Conservation (phyloP, 2,113 vertebrate genomes). For the Condylura cristata region DNA sequence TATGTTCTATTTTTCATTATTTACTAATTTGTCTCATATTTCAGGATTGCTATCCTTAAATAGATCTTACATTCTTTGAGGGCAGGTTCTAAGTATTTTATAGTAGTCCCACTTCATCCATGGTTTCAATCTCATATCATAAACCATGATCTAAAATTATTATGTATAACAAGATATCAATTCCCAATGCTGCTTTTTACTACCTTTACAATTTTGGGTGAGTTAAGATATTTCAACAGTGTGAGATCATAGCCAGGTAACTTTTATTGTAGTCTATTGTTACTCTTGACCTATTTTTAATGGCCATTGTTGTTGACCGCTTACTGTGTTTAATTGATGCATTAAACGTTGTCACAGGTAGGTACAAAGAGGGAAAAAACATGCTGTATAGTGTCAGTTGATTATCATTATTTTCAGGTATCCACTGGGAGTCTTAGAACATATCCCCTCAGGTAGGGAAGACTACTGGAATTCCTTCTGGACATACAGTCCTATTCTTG, state of each 20-base stretch:
- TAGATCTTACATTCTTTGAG: background rate
- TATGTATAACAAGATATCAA: background rate
- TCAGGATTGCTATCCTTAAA: background rate
- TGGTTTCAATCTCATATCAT: background rate
- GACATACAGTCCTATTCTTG: background rate
- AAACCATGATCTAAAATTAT: background rate
- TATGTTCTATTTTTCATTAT: background rate
- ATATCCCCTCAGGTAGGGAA: background rate
- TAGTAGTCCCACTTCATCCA: background rate
- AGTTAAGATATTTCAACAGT: background rate
- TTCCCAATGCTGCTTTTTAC: too few species aligned
- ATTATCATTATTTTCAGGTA: background rate
- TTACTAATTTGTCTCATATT: constrained; percentile 1
- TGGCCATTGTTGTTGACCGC: background rate
- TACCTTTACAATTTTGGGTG: too few species aligned
- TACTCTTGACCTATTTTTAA: background rate
- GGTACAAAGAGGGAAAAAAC: background rate
- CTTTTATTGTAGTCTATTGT: background rate
- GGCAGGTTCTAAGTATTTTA: background rate
- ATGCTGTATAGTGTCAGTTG: background rate
- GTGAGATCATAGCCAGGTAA: background rate
- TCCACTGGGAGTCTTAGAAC: background rate
- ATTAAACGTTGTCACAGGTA: background rate
- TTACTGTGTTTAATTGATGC: background rate
- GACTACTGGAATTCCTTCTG: background rate